A percentile compares a stretch with the other conserved stretches of the same genome.
These are phyloP conservation scores for rat (Rattus norvegicus) DNA, from an alignment of 2,113 vertebrate species.

Conservation along the genomic window DNA sequence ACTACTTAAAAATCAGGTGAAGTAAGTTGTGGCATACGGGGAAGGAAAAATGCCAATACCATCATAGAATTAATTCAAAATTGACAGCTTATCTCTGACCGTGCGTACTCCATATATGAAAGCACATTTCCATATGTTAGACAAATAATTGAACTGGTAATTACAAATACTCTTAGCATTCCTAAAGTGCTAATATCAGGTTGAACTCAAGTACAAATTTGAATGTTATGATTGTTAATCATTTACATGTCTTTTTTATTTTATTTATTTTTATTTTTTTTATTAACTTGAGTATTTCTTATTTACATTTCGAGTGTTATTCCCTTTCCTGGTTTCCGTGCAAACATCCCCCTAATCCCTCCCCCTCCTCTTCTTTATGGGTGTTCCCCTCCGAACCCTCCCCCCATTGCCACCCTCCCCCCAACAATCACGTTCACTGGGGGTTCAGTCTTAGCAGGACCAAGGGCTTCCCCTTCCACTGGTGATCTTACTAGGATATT, in stretches of 20 bases:
- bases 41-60: not conserved
- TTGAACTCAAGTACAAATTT: not conserved
- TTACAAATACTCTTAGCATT: not conserved
- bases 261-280: too few species aligned
- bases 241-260: not conserved
- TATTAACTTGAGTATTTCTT: too few species aligned
- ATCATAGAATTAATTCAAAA: constrained; percentile 18
- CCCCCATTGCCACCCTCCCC: too few species aligned
- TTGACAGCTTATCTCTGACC: not conserved
- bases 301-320: too few species aligned
- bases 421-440: too few species aligned
- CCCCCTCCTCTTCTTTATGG: too few species aligned
- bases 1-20: not conserved
- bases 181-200: not conserved
- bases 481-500: too few species aligned
- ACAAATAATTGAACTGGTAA: not conserved
- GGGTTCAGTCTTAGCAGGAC: too few species aligned
- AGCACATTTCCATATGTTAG: not conserved
- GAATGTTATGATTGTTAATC: not conserved
- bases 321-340: too few species aligned
- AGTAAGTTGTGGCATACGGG: not conserved
- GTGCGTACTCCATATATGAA: not conserved
- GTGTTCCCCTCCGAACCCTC: too few species aligned
- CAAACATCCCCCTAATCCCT: too few species aligned
- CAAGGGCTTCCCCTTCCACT: too few species aligned